Conservation (phyloP, 1,140 invertebrate species). For the Gryon sp. region DNA sequence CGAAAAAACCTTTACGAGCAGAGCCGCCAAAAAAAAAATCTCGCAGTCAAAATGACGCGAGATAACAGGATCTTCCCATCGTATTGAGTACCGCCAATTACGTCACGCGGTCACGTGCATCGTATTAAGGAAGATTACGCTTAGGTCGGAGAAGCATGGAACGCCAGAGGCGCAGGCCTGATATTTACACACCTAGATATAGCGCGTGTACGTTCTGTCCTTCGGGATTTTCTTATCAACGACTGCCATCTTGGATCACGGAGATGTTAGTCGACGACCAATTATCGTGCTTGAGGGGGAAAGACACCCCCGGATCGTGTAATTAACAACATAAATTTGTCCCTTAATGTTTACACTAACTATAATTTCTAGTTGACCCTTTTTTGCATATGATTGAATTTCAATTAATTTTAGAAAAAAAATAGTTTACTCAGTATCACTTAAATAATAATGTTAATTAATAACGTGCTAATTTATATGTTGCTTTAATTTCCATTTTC, state of each 20-base stretch:
- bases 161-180: conserved; percentile 42
- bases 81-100: conserved; percentile 62
- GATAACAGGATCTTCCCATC: conserved; percentile 50
- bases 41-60: conserved; percentile 46
- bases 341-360: conserved; percentile 9
- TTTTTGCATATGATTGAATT: not conserved
- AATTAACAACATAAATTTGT: conserved; percentile 44
- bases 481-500: too few relatives aligned
- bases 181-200: conserved; percentile 45
- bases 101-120: conserved; percentile 70
- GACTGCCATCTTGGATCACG: conserved; percentile 53
- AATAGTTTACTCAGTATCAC: too few relatives aligned
- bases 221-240: conserved; percentile 61
- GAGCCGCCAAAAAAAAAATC: conserved; percentile 20
- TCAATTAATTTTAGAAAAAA: too few relatives aligned
- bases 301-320: conserved; percentile 20
- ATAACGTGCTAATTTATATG: too few relatives aligned
- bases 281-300: conserved; percentile 56
- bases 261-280: conserved; percentile 63
- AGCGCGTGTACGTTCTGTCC: conserved; percentile 48
- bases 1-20: not conserved
- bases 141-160: conserved; percentile 47
- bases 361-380: not conserved
- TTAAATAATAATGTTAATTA: too few relatives aligned
- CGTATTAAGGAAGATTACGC: conserved; percentile 70